Evolutionary conservation across 2,797 vertebrate genomes (phyloP).

Genomic region (Rhabdomys pumilio): DNA sequence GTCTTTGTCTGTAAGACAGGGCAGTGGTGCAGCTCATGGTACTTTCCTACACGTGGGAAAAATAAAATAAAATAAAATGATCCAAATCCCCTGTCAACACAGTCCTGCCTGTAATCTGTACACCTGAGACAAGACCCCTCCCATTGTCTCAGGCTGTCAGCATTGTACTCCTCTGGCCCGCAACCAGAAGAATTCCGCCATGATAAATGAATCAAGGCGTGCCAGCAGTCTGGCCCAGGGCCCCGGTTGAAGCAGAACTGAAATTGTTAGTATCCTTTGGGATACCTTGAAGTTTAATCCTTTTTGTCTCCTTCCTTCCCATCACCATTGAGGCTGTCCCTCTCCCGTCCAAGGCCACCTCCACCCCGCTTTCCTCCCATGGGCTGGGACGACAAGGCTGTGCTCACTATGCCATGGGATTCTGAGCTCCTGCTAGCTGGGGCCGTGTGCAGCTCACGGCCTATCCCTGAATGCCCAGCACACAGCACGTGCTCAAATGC

Average conservation of each 20-base stretch:
- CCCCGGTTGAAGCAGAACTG: constrained; percentile 1
- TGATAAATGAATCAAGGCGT: constrained; percentile 4
- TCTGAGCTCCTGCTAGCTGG: not conserved
- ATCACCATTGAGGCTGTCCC: not conserved
- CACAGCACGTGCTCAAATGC: not conserved
- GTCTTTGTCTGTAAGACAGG: not conserved
- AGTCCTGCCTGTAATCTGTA: not conserved
- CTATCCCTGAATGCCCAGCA: not conserved
- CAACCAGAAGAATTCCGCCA: constrained; percentile 56
- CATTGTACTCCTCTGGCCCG: constrained; percentile 31
- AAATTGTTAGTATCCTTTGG: not conserved
- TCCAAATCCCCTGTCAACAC: not conserved
- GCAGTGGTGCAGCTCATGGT: not conserved
- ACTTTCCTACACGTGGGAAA: not conserved
- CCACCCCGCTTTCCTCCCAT: not conserved
- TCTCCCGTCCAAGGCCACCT: not conserved
- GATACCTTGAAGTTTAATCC: not conserved
- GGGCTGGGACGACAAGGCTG: not conserved
- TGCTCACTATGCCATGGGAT: not conserved
- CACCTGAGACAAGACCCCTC: constrained; percentile 47
- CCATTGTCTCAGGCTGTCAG: constrained; percentile 29
- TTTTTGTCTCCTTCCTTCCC: constrained; percentile 4
- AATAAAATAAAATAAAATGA: not conserved
- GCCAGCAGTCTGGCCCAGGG: not conserved
- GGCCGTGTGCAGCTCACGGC: not conserved